Base-by-base conservation (phyloP, 2,797 vertebrate genomes). In the Ctenosaura bakeri region DNA sequence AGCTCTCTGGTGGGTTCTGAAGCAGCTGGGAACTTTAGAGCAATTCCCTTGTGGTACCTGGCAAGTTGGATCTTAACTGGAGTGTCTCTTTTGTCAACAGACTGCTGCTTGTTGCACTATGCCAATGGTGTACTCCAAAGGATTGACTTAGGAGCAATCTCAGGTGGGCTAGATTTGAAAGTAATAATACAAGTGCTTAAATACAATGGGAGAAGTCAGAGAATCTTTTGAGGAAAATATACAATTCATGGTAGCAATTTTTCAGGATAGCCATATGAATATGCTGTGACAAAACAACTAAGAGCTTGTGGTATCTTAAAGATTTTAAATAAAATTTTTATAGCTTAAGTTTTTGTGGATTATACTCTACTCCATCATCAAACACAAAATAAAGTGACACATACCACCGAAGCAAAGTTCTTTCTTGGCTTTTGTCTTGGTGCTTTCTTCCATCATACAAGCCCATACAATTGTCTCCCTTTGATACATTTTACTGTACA, bases 391-490 rank as follows among this genome's bases (percentile, higher is more conserved):
- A 81, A 88, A 69, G 10, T 91, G 26, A 6, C n/a, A 50, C 6
- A 50, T 93, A 88, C 66, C 35, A 46, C 10, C 20, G 46, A 83
- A 0, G 85, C 56, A 87, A 78, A 86, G 86, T 54, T 0, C 3
- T 20, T 54, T 84, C 62, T 90, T 85, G 86, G 59, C 13, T 3
- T 92, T 88, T 69, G 76, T 29, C 46, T 84, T 86, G 5, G 29
- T 93, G 89, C 71, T 71, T 93, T 81, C 71, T 89, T 85, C 46
- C 83, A 78, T 74, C 20, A 73, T 74, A 24, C 86, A 50, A 86
- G 46, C 73, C 29, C 66, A 59, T 26, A n/a, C 50, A 38, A 74
- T 62, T 88, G 92, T 56, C 76, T 86, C 77, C 66, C 9, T 76
- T 66, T 46, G 71, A 22, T 66, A 74, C 26, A 84, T 59, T 88